Evolutionary conservation across 2,113 vertebrate genomes (phyloP).

Genomic region (Nicator chloris): DNA sequence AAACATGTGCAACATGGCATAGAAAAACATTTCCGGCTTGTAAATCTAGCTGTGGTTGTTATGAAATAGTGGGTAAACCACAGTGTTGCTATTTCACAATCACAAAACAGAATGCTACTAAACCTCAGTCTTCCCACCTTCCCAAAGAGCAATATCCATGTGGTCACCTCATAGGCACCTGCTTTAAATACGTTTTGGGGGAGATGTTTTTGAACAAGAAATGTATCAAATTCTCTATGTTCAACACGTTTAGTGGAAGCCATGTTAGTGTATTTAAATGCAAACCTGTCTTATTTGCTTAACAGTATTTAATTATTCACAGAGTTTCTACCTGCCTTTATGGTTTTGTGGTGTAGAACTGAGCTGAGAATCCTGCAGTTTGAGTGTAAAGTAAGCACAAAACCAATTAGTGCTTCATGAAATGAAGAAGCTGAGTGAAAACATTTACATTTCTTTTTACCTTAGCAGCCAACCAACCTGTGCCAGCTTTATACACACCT

Average conservation of each 20-base stretch:
- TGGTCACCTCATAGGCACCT: neutral
- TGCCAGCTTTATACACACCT: neutral
- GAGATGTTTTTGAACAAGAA: neutral
- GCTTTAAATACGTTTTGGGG: accelerated
- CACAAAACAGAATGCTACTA: neutral
- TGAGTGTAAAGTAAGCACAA: neutral
- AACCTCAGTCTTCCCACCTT: neutral
- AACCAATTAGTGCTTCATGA: neutral
- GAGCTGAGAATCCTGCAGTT: neutral
- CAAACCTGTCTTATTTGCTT: neutral
- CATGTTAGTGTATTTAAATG: neutral
- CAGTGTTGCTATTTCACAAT: neutral
- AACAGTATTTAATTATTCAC: neutral
- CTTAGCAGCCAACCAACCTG: neutral
- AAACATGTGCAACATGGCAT: neutral
- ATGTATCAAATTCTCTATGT: neutral
- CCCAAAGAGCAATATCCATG: neutral
- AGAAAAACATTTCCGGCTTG: neutral
- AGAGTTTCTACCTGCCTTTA: neutral
- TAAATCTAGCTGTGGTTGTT: neutral
- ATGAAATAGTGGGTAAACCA: neutral
- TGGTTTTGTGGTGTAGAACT: neutral
- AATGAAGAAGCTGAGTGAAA: neutral
- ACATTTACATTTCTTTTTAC: neutral
- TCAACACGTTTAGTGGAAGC: neutral